Evolutionary conservation across 2,113 vertebrate species (phyloP).

Genomic region (Plecturocebus donacophilus): DNA sequence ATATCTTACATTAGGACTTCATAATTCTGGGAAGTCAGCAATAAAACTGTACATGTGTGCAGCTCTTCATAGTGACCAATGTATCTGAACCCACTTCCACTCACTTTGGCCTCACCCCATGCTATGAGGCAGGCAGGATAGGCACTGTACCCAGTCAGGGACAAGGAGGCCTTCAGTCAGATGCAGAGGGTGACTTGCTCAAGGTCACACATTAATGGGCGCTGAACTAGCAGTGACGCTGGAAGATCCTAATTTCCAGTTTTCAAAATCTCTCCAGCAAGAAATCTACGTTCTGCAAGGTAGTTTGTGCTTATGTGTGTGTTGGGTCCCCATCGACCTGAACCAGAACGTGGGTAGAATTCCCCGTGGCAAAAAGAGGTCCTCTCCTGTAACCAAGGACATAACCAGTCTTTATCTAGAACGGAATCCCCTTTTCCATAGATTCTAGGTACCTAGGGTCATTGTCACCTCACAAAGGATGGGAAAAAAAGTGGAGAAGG

Average conservation of each 20-base stretch:
- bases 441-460: neutral
- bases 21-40: neutral
- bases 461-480: neutral
- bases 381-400: neutral
- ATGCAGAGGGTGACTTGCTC: neutral
- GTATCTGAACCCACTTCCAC: neutral
- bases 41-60: neutral
- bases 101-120: neutral
- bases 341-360: neutral
- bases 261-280: conserved; percentile 26
- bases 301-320: neutral
- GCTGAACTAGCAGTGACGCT: neutral
- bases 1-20: neutral
- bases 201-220: neutral
- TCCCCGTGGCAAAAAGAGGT: neutral
- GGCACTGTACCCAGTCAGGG: neutral
- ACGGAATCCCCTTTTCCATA: neutral
- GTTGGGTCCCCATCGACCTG: neutral
- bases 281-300: neutral
- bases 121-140: neutral
- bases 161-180: neutral
- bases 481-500: neutral
- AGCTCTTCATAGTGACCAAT: neutral
- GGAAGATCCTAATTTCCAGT: neutral
- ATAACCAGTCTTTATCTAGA: neutral